Conservation (phyloP, 1,140 invertebrate species). For the Venturia canescens region DNA sequence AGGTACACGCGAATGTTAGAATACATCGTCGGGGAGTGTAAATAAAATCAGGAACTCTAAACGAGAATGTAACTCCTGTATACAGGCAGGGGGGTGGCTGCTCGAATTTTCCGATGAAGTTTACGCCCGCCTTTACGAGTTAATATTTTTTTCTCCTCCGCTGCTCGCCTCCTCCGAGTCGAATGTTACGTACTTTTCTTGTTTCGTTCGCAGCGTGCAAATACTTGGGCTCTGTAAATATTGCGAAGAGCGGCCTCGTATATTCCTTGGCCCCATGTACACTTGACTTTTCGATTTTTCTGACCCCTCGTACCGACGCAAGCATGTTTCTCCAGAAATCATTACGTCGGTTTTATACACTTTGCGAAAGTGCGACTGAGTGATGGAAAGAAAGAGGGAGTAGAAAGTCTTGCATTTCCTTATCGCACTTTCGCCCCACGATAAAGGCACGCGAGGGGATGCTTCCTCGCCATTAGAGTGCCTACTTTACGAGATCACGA, state of each 20-base stretch:
- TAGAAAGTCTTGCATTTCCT: not conserved
- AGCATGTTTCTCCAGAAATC: not conserved
- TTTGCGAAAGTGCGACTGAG: not conserved
- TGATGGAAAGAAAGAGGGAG: not conserved
- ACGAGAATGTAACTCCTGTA: too few relatives aligned
- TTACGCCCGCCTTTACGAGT: conserved; percentile 15
- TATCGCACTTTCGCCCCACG: not conserved
- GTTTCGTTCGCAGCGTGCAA: conserved; percentile 44
- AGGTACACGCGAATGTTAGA: not conserved
- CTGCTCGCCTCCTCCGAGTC: not conserved
- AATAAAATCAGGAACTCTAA: conserved; percentile 35
- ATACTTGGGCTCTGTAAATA: conserved; percentile 43
- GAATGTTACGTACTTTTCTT: conserved; percentile 37
- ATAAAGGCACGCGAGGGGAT: not conserved
- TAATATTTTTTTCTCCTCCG: conserved; percentile 12
- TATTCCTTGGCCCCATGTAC: not conserved
- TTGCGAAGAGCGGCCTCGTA: conserved; percentile 8
- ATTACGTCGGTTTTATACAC: conserved; percentile 6
- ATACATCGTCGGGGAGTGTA: not conserved
- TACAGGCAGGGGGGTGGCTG: not conserved
- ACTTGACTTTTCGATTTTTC: not conserved
- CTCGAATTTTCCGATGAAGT: conserved; percentile 14
- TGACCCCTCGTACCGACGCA: conserved; percentile 10
- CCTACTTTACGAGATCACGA: conserved; percentile 36
- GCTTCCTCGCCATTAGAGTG: conserved; percentile 42